Evolutionary conservation across 2,113 vertebrate species (phyloP), one percentile per base, ranked within the genome.

Genomic region (Nerophis lumbriciformis): DNA sequence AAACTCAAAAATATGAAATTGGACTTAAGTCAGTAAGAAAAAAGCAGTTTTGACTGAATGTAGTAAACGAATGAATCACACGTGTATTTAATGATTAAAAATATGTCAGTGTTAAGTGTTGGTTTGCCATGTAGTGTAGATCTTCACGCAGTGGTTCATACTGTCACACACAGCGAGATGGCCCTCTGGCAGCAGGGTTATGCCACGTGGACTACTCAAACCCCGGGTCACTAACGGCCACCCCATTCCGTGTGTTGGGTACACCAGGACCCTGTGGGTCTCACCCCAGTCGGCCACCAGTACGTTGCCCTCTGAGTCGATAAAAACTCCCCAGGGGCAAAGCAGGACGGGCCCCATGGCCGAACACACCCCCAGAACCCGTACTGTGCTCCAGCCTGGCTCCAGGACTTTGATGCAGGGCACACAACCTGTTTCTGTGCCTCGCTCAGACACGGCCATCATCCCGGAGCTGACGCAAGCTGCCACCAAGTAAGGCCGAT

Each of bases 101-200:
- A 28, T 28, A 28, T 28, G 28, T 28, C 28, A 28, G 28, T 16
- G 35, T 63, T 48, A 70, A 78, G 7, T 65, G 50, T 8, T 59
- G 66, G 16, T 7, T 39, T 44, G 35, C 72, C 73, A 86, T 90
- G 82, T 92, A 93, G 61, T 81, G 69, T 89, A 93, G 38, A 91
- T 83, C 65, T 93, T 92, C n/a, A 93, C 77, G 69, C 90, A 92
- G 52, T 92, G 90, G 73, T 92, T 88, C 91, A 92, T 91, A 73
- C 91, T 93, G 61, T 92, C 91, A 5, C 89, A 89, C 59, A 92
- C 90, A 37, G 87, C 87, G 2, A 93, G 72, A 5, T 88, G 85
- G 9, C 87, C 88, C 16, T 83, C 83, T 3, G 86, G 88, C 53
- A 90, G 67, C 38, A 92, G 51, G 1, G 88, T 81, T 6, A 92